phyloP scores from a whole-genome alignment of 2,797 vertebrate species.

The Taenioides sp. region DNA sequence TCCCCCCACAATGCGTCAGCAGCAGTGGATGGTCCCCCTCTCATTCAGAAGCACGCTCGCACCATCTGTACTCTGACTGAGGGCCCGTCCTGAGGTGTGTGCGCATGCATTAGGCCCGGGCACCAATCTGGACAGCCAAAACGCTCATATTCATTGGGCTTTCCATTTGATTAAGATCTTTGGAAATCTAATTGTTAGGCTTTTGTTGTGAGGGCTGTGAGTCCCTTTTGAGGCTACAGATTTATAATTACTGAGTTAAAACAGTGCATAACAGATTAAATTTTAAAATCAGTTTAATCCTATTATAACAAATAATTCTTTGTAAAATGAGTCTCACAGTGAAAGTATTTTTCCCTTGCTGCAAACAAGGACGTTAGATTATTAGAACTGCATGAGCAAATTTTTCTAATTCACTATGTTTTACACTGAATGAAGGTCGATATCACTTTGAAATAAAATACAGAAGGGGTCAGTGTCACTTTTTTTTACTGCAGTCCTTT shows the following conservation, averaged over 20 bases:
- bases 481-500: background rate
- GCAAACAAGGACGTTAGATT: slow-evolving; percentile 1
- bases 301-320: slow-evolving; percentile 15
- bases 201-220: slow-evolving; percentile 51
- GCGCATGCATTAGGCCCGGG: slow-evolving; percentile 65
- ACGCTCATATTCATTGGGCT: slow-evolving; percentile 63
- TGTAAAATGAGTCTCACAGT: slow-evolving; percentile 1
- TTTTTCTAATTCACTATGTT: slow-evolving; percentile 5
- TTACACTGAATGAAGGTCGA: background rate
- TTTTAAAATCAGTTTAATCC: slow-evolving; percentile 32
- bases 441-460: background rate
- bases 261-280: slow-evolving; percentile 35
- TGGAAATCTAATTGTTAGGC: slow-evolving; percentile 66
- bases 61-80: slow-evolving; percentile 76
- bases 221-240: slow-evolving; percentile 35
- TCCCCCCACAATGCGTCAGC: slow-evolving; percentile 77
- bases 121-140: slow-evolving; percentile 70
- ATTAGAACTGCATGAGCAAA: background rate
- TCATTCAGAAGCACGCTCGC: slow-evolving; percentile 80
- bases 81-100: slow-evolving; percentile 69
- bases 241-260: slow-evolving; percentile 37
- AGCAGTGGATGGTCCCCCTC: slow-evolving; percentile 68
- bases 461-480: background rate
- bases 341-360: slow-evolving; percentile 4
- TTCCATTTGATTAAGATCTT: slow-evolving; percentile 72